Evolutionary conservation across 2,797 vertebrate species (phyloP).

Genomic region (Pseudocheirus occidentalis): DNA sequence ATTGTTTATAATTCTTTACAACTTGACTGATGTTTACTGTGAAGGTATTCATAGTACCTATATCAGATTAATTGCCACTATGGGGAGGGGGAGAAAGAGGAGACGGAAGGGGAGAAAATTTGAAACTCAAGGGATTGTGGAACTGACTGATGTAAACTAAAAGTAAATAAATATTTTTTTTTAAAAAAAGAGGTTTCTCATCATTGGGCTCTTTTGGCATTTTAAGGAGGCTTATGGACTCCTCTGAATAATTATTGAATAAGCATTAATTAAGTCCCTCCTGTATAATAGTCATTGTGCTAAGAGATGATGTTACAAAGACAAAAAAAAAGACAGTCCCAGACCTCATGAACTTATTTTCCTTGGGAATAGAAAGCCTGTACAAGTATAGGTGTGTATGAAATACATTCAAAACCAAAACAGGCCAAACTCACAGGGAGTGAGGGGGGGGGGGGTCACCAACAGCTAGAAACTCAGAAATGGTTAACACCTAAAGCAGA

Average conservation of each 20-base stretch:
- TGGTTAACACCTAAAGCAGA: neutral
- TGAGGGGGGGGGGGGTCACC: neutral
- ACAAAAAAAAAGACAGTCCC: neutral
- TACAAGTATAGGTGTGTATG: neutral
- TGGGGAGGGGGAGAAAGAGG: no score
- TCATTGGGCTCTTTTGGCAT: neutral
- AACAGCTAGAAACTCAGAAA: neutral
- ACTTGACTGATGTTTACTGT: no score
- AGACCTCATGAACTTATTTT: neutral
- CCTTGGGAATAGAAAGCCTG: neutral
- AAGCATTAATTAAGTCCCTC: neutral
- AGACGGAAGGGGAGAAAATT: no score
- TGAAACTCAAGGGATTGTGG: no score
- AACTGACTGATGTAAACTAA: no score
- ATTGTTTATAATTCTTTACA: no score
- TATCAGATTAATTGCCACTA: no score
- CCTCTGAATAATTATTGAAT: neutral
- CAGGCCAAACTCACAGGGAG: neutral
- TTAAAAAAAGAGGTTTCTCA: neutral
- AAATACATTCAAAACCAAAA: neutral
- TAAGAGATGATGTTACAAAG: neutral
- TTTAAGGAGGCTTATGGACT: neutral
- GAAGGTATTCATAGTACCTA: no score
- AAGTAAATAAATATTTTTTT: no score
- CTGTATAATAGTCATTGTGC: neutral